Evolutionary conservation across 2,113 vertebrate genomes (phyloP), one percentile per base, ranked within the genome.

Genomic region (Phyllostomus hastatus): DNA sequence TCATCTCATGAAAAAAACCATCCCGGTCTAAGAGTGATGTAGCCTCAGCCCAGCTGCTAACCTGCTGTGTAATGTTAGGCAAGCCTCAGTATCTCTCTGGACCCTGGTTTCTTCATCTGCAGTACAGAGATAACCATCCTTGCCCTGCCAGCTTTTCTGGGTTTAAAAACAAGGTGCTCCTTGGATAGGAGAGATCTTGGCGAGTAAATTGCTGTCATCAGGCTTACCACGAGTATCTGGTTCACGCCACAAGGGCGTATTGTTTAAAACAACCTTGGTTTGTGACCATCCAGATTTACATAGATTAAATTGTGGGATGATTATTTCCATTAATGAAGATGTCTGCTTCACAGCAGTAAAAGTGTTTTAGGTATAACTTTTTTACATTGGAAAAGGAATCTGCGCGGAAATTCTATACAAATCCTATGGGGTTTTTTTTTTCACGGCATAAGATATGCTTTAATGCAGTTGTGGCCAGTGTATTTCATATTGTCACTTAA

Each of bases 301-400:
- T 9, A 76, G 57, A 72, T 90, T 90, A 84, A 83, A n/a, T 61
- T 33, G 11, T 24, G 22, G 41, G 31, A 12, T 48, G 54, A 73
- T 50, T 48, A 48, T 70, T 87, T 81, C 26, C 57, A 89, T 93
- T 75, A 90, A 64, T 78, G 35, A 95, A 73, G n/a, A 11, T 82
- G 4, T 41, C 67, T 78, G 73, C 61, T 48, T 57, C 59, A 73
- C 1, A 84, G 26, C 17, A 35, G 28, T 66, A 38, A 52, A 81
- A 87, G 33, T 48, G 31, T 94, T 89, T 81, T 61, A 76, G 43
- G 84, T 35, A 54, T 70, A 66, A 90, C 22, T 69, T 73, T 95
- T 93, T 31, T 48, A 81, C 69, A 76, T 9, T 90, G n/a, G 50
- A 88, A 76, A 38, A 95, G 61, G 81, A 91, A 84, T 95, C 82